Conservation (phyloP, 1,140 invertebrate genomes). For the Antheraea mylitta region DNA sequence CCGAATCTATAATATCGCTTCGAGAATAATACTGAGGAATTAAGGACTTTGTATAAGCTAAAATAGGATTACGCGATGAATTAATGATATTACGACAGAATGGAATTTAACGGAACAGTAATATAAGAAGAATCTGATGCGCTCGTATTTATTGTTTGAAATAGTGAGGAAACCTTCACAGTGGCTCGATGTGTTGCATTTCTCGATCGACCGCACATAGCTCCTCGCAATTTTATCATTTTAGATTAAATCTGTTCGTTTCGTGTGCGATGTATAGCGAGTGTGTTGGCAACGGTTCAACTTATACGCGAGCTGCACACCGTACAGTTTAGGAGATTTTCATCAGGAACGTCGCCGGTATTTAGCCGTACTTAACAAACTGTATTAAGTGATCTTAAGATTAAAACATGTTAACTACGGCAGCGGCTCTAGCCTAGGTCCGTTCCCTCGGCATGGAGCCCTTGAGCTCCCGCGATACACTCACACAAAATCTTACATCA, state of each 20-base stretch:
- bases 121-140: no score
- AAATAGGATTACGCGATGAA: no score
- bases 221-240: neutral
- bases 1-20: no score
- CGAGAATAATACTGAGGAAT: no score
- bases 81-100: no score
- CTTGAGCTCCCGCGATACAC: no score
- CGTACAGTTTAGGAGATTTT: neutral
- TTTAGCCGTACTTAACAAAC: neutral
- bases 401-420: neutral
- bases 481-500: no score
- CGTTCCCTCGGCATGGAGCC: no score
- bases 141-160: no score
- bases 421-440: no score
- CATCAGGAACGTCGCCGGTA: neutral
- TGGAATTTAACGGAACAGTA: no score
- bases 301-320: neutral
- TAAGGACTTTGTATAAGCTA: no score
- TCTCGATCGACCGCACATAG: neutral
- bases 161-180: neutral
- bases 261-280: neutral
- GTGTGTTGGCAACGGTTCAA: neutral
- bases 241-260: neutral
- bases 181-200: neutral
- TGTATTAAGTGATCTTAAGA: neutral